Evolutionary conservation across 2,888 invertebrate species (phyloP).

Genomic region (Heliconius ismenius): DNA sequence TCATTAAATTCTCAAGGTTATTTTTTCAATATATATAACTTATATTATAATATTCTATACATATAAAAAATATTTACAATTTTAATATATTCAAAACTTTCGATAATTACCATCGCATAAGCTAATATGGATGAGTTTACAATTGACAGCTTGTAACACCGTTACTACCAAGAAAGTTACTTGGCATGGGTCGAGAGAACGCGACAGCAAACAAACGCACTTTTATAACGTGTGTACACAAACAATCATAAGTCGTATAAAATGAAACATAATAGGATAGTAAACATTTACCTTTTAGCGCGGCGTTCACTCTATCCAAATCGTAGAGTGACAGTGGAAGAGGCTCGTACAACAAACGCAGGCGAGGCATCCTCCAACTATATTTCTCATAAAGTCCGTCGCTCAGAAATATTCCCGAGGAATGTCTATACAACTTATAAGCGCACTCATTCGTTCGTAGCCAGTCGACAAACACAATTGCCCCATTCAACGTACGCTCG

Average conservation of each 20-base stretch:
- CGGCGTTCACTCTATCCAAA: conserved; percentile 79
- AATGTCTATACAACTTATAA: conserved; percentile 76
- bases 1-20: neutral
- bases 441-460: conserved; percentile 75
- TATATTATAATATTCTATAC: too few species aligned
- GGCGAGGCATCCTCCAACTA: conserved; percentile 63
- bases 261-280: conserved; percentile 63
- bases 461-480: conserved; percentile 76
- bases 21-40: too few species aligned
- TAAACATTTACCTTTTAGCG: conserved; percentile 80
- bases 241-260: conserved; percentile 50
- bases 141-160: conserved; percentile 38
- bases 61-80: neutral
- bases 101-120: neutral
- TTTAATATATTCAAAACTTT: conserved; percentile 5
- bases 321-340: conserved; percentile 77
- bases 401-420: conserved; percentile 78
- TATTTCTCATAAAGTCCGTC: conserved; percentile 69
- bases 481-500: conserved; percentile 71
- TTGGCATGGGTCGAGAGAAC: conserved; percentile 33
- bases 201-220: conserved; percentile 56
- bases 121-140: conserved; percentile 7
- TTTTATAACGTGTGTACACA: conserved; percentile 60
- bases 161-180: conserved; percentile 27
- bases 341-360: conserved; percentile 76